Percentiles rank a stretch among this genome's conserved stretches.
Conservation (phyloP, 2,888 invertebrate genomes). For the Leptinotarsa juncta region DNA sequence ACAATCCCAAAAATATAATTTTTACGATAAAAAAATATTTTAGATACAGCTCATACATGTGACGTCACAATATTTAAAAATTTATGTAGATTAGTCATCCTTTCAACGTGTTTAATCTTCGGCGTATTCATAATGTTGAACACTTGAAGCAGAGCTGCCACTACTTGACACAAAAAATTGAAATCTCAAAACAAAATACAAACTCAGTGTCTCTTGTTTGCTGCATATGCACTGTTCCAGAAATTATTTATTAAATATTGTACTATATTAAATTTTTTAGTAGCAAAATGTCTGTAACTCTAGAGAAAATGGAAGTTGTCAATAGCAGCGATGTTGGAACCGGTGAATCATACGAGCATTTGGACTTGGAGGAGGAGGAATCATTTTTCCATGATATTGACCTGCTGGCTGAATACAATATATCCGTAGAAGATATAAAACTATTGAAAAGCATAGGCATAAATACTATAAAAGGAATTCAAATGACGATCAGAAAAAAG, state of each 20-base stretch:
- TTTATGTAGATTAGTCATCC: no score
- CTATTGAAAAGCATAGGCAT: slow-evolving; percentile 81
- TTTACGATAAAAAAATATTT: no score
- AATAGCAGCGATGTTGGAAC: slow-evolving; percentile 41
- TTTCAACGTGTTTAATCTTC: neutral
- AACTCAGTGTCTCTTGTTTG: neutral
- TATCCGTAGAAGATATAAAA: slow-evolving; percentile 80
- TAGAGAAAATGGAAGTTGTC: slow-evolving; percentile 39
- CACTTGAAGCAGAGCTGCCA: neutral
- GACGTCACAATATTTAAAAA: no score
- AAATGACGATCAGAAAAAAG: slow-evolving; percentile 82
- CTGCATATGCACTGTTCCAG: no score
- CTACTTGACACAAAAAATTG: neutral
- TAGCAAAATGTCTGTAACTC: slow-evolving; percentile 6
- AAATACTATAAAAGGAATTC: slow-evolving; percentile 83
- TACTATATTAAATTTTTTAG: neutral
- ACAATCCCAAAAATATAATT: no score
- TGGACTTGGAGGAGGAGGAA: slow-evolving; percentile 73
- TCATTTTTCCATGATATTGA: slow-evolving; percentile 82
- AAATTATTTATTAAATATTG: no score
- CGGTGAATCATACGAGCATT: slow-evolving; percentile 51
- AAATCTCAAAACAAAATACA: neutral
- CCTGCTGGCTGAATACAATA: slow-evolving; percentile 72
- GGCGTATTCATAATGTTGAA: neutral
- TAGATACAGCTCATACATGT: no score